These are phyloP conservation scores for Paelopatides confundens DNA, from an alignment of 53 echinoderm and acorn worm species.

Conservation along the genomic window DNA sequence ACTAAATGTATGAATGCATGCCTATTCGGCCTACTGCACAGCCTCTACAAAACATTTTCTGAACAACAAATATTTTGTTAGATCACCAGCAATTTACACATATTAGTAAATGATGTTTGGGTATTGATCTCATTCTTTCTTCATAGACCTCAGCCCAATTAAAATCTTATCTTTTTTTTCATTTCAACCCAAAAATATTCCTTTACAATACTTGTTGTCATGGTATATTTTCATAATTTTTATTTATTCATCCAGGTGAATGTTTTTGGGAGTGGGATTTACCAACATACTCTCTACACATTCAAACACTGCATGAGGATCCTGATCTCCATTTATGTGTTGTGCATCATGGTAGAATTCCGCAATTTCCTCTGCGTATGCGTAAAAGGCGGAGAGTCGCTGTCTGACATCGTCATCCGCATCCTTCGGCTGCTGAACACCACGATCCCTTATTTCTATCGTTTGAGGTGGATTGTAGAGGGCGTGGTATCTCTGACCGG, in stretches of 20 bases:
- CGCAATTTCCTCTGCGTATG: slow-evolving; percentile 93
- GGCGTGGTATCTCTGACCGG: slow-evolving; percentile 87
- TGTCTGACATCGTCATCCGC: slow-evolving; percentile 71
- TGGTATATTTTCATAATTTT: not conserved
- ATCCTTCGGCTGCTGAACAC: slow-evolving; percentile 78
- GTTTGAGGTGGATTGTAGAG: slow-evolving; percentile 97
- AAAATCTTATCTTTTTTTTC: too few species aligned
- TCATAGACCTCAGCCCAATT: too few species aligned
- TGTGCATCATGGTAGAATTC: slow-evolving; percentile 94
- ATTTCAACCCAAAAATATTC: too few species aligned
- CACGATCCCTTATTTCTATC: slow-evolving; percentile 82
- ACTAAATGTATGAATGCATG: too few species aligned
- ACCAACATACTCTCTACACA: slow-evolving; percentile 97
- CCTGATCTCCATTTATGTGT: slow-evolving; percentile 96
- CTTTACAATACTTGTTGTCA: too few species aligned
- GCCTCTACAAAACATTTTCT: too few species aligned
- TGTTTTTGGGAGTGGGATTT: slow-evolving; percentile 81
- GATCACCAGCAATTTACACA: too few species aligned
- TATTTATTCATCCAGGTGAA: slow-evolving; percentile 68
- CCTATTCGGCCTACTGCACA: too few species aligned
- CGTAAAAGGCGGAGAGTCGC: slow-evolving; percentile 80
- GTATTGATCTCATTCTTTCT: too few species aligned
- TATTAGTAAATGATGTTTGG: too few species aligned
- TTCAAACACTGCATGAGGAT: slow-evolving; percentile 98
- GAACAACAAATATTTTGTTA: too few species aligned